Evolutionary conservation across 2,113 vertebrate species (phyloP).

Genomic region (Corythoichthys intestinalis): DNA sequence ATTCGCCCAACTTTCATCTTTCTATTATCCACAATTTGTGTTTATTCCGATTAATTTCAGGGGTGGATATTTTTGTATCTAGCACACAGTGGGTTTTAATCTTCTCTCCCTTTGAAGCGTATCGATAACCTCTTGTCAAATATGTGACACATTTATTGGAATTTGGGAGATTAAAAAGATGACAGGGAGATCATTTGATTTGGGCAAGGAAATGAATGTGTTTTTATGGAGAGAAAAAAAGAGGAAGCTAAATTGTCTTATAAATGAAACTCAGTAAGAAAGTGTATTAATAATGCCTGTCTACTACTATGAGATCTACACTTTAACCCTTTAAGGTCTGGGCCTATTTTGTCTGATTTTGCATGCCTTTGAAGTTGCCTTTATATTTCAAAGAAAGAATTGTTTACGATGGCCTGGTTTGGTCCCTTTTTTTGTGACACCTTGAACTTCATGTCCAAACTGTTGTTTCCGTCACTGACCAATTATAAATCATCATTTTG

Average conservation of each 20-base stretch:
- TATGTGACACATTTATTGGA: neutral
- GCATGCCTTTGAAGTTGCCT: too few relatives aligned
- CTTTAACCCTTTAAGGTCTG: neutral
- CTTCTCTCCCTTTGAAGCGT: neutral
- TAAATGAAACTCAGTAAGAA: neutral
- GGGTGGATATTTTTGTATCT: neutral
- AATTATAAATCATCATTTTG: too few relatives aligned
- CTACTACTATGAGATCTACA: neutral
- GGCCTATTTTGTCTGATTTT: too few relatives aligned
- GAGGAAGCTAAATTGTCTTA: neutral
- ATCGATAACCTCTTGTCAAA: neutral
- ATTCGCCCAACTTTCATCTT: conserved; percentile 8
- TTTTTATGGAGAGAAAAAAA: neutral
- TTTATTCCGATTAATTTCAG: neutral
- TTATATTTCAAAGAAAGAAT: too few relatives aligned
- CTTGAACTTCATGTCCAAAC: too few relatives aligned
- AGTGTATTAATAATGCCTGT: neutral
- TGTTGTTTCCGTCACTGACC: too few relatives aligned
- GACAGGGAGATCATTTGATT: neutral
- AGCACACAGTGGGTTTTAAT: neutral
- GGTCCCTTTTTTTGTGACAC: too few relatives aligned
- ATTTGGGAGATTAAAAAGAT: neutral
- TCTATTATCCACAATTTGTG: neutral
- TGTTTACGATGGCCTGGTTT: too few relatives aligned
- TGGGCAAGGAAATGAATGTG: neutral